phyloP scores from a whole-genome alignment of 2,797 vertebrate genomes.

The Mallotus villosus region DNA sequence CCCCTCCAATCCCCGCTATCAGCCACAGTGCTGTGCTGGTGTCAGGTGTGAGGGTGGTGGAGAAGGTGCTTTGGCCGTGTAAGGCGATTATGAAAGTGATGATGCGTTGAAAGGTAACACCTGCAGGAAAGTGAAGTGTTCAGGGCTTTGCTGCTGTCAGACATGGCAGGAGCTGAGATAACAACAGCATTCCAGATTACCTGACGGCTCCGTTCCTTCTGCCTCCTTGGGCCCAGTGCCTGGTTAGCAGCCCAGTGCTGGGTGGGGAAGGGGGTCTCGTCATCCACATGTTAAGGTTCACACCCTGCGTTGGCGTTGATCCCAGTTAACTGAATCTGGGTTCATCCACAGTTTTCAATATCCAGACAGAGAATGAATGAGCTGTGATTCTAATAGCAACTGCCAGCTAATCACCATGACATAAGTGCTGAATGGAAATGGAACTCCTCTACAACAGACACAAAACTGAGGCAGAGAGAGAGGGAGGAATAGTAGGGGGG shows the following conservation, averaged over 20 bases:
- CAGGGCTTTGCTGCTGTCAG: constrained; percentile 66
- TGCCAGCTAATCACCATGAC: too few species aligned
- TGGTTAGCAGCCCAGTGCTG: background rate
- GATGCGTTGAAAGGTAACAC: constrained; percentile 73
- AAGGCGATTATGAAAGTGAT: constrained; percentile 79
- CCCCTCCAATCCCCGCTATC: constrained; percentile 61
- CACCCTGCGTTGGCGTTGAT: background rate
- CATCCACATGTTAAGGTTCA: background rate
- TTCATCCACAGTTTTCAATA: too few species aligned
- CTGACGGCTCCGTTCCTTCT: constrained; percentile 48
- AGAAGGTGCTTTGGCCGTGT: constrained; percentile 64
- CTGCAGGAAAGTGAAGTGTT: constrained; percentile 70
- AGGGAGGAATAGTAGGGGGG: too few species aligned
- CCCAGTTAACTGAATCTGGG: too few species aligned
- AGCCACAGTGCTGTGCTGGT: constrained; percentile 57
- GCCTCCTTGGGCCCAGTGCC: background rate
- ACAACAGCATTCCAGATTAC: constrained; percentile 72
- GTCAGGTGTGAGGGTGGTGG: constrained; percentile 55
- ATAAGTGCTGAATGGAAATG: too few species aligned
- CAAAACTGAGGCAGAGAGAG: too few species aligned
- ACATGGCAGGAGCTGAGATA: constrained; percentile 68
- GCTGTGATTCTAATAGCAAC: too few species aligned
- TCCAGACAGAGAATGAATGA: too few species aligned
- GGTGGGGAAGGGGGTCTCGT: background rate
- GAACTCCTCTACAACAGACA: too few species aligned